Base-by-base conservation (phyloP, 1,140 invertebrate genomes). In the Diachasmimorpha longicaudata region DNA sequence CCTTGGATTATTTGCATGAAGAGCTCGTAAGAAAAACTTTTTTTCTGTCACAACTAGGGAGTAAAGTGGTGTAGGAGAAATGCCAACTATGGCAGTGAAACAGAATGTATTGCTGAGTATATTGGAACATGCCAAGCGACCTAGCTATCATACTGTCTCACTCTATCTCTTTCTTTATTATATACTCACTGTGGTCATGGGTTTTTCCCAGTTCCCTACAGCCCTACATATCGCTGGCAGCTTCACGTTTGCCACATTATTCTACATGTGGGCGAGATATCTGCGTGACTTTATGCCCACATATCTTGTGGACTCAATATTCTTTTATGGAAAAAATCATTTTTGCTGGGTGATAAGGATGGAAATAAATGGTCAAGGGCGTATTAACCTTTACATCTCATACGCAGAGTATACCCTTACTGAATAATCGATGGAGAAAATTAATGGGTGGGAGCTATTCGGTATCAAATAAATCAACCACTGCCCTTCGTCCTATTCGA, bases 181-280 rank as follows among this genome's bases (percentile, higher is more conserved):
- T 72, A 21, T 25, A 67, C 67, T 23, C 66, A 44, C 42, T 68
- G 42, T 44, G 63, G 73, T 75, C 46, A 39, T 39, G 25, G 21
- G 23, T 31, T 46, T 42, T 58, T n/a, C n/a, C 39, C 69, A 44
- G 16, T 23, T 16, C 36, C 52, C 68, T 52, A 55, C 74, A 70
- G 46, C 68, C 46, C 63, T 36, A 25, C 37, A 46, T 55, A 69
- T 70, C 37, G 39, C 19, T 21, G 25, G 25, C 46, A 55, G 52
- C 31, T 70, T 55, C 48, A 48, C 73, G 37, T 69, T 63, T 48
- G 14, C 46, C 52, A 25, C 14, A 25, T 63, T 63, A 63, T 63
- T 25, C 13, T 55, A 55, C 48, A 63, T 44, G 72, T 74, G 55
- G 72, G 72, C 72, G 63, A 74, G 39, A n/a, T 58, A 46, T 46